Percentiles rank a stretch among this genome's conserved stretches.
Conservation (phyloP, 2,888 invertebrate species). For the Papilio gigon region DNA sequence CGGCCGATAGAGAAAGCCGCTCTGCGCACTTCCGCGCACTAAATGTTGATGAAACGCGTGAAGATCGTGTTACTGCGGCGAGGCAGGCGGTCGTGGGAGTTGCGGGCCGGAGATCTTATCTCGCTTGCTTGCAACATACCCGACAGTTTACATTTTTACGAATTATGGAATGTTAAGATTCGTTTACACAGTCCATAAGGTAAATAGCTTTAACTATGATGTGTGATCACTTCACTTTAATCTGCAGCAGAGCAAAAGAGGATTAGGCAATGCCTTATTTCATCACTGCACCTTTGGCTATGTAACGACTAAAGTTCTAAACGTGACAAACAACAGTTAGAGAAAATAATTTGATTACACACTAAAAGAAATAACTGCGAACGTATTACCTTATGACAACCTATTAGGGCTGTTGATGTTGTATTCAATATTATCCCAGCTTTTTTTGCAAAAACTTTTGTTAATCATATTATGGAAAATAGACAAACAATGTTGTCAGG, state of each 20-base stretch:
- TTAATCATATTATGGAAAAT: not conserved
- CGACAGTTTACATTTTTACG: not conserved
- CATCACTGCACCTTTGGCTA: not conserved
- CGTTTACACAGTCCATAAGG: too few species aligned
- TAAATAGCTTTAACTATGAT: too few species aligned
- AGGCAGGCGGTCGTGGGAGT: not conserved
- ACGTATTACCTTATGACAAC: too few species aligned
- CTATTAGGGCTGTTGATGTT: too few species aligned
- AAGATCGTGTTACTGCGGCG: conserved; percentile 9
- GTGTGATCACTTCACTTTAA: too few species aligned
- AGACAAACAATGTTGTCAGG: conserved; percentile 13
- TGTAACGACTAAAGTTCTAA: not conserved
- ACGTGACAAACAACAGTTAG: conserved; percentile 1
- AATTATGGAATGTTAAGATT: not conserved
- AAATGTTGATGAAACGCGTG: conserved; percentile 12
- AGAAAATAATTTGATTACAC: not conserved
- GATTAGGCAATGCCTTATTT: not conserved
- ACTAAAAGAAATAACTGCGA: not conserved
- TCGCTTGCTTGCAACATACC: not conserved
- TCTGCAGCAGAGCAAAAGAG: too few species aligned
- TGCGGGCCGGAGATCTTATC: not conserved
- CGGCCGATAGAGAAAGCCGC: conserved; percentile 25
- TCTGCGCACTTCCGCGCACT: conserved; percentile 17
- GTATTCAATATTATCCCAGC: too few species aligned
- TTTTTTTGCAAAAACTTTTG: not conserved